A percentile compares a stretch with the other conserved stretches of the same genome.
Evolutionary conservation across 2,113 vertebrate genomes (phyloP).

Genomic region (Malurus cyaneus): DNA sequence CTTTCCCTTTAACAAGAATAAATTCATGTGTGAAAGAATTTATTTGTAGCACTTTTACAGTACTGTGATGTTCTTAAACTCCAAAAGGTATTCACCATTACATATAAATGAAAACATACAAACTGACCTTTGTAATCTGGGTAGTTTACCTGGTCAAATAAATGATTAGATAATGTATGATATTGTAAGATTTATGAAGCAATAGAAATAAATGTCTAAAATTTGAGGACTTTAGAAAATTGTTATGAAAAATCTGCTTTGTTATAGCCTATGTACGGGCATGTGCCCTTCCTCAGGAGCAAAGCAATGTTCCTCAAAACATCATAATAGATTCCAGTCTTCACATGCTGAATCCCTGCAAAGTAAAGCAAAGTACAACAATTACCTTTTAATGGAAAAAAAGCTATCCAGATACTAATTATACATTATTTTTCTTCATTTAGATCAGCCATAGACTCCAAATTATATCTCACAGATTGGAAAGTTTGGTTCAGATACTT

Average conservation of each 20-base stretch:
- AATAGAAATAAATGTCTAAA: background rate
- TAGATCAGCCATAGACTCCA: background rate
- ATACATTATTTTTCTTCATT: background rate
- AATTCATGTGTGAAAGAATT: slow-evolving; percentile 56
- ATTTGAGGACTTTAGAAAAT: slow-evolving; percentile 15
- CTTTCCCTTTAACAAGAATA: slow-evolving; percentile 60
- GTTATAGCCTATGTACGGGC: background rate
- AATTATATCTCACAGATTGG: background rate
- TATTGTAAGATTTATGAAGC: slow-evolving; percentile 7
- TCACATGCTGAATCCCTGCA: background rate
- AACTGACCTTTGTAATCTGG: background rate
- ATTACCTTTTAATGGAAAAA: background rate
- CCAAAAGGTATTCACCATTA: background rate
- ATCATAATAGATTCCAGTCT: background rate
- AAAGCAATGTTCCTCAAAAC: background rate
- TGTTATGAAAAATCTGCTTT: background rate
- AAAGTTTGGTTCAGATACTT: background rate
- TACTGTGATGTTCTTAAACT: slow-evolving; percentile 46
- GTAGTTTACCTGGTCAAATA: slow-evolving; percentile 6
- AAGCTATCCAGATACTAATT: background rate
- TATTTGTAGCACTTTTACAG: slow-evolving; percentile 55
- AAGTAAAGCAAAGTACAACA: background rate
- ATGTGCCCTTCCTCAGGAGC: background rate
- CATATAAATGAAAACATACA: background rate
- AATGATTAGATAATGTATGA: background rate